These are phyloP conservation scores for Podarcis siculus DNA, from an alignment of 2,797 vertebrate genomes.

Conservation along the genomic window DNA sequence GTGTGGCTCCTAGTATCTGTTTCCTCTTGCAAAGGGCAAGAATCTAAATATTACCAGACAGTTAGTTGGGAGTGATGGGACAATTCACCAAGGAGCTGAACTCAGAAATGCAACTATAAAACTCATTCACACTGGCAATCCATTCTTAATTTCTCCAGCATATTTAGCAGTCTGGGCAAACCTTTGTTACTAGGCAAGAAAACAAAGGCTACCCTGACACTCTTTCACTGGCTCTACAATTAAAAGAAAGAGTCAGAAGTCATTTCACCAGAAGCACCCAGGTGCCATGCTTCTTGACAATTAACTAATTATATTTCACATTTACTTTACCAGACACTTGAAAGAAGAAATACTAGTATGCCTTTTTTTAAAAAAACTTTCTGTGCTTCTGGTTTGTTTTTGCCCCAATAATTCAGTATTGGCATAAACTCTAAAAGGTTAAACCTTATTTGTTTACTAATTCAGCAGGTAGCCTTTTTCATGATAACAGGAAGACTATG, in stretches of 20 bases:
- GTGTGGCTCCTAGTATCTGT: constrained; percentile 46
- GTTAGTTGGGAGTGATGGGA: not conserved
- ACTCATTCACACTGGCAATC: not conserved
- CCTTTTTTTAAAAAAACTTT: constrained; percentile 16
- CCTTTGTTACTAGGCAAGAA: constrained; percentile 16
- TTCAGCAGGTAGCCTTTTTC: not conserved
- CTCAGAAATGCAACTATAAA: constrained; percentile 50
- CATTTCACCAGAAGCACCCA: constrained; percentile 45
- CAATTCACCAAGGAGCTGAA: constrained; percentile 7
- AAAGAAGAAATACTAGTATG: constrained; percentile 43
- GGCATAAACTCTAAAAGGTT: not conserved
- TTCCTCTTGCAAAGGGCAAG: constrained; percentile 45
- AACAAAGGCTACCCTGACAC: constrained; percentile 46
- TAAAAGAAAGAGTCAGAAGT: not conserved
- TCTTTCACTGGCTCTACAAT: not conserved
- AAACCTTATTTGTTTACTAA: not conserved
- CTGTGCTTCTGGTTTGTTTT: not conserved
- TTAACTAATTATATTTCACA: not conserved
- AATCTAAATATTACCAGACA: constrained; percentile 23
- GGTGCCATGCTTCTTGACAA: not conserved
- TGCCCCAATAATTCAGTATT: not conserved
- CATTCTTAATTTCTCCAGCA: not conserved
- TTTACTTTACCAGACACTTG: constrained; percentile 39
- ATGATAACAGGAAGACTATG: not conserved
- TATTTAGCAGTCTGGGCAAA: not conserved